Evolutionary conservation across 2,113 vertebrate species (phyloP), one percentile per base, ranked within the genome.

Genomic region (Trematomus loennbergii): DNA sequence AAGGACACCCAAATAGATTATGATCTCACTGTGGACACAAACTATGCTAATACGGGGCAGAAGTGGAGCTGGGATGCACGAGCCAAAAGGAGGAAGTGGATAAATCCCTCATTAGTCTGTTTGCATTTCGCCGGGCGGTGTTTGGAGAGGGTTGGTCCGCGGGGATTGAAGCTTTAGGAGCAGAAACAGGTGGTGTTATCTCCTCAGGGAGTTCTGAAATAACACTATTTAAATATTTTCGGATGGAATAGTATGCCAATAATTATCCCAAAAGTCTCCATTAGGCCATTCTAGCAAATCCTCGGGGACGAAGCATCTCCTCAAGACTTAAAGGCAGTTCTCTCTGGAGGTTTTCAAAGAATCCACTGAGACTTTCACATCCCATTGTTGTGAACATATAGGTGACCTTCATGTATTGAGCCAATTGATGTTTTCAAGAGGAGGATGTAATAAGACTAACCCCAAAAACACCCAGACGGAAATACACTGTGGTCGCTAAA

Each of bases 61-160:
- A 65, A 91, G 78, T 81, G 79, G 66, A 87, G 79, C 67, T 36
- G 53, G 78, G 72, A 69, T 75, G n/a, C 75, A 53, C 5, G 55
- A 87, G 79, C 88, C 79, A 70, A 89, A 88, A 79, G 59, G 52
- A 84, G 67, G 40, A 68, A 80, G 78, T 53, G 83, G 87, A 90
- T 92, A 91, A 90, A 82, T 84, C 87, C 84, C 89, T 93, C 87
- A 92, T 93, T 93, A 89, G 77, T 86, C 36, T 89, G 87, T 93
- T 91, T 93, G 89, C 87, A 68, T 91, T 91, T 78, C 12, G 36
- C 72, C 50, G 33, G 79, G 75, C 81, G 48, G 71, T 93, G 88
- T 92, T 92, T 91, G 84, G 70, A 88, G 78, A 91, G 74, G 87
- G 80, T 82, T 53, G 18, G 78, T 58, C 87, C 76, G 40, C 66